phyloP scores from a whole-genome alignment of 1,140 invertebrate genomes.

The Eueides isabella region DNA sequence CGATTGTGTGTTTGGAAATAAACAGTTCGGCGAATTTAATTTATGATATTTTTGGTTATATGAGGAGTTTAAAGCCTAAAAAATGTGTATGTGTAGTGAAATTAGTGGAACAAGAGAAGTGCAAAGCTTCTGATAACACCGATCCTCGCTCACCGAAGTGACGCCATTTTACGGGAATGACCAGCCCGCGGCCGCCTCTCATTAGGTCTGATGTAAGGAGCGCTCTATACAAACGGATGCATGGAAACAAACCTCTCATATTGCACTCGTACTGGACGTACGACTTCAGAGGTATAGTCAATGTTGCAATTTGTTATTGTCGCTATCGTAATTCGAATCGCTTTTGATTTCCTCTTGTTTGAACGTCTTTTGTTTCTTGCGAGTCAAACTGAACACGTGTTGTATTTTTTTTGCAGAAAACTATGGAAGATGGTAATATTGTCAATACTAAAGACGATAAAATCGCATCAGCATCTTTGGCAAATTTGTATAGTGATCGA shows the following conservation, averaged over 20 bases:
- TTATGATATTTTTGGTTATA: constrained; percentile 55
- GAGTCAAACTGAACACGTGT: constrained; percentile 68
- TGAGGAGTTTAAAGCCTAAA: constrained; percentile 52
- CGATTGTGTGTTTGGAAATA: constrained; percentile 78
- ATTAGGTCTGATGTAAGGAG: constrained; percentile 79
- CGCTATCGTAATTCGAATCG: constrained; percentile 68
- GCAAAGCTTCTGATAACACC: constrained; percentile 73
- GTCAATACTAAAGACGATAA: constrained; percentile 71
- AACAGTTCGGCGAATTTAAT: constrained; percentile 64
- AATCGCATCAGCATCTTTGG: constrained; percentile 55
- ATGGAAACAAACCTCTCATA: constrained; percentile 76
- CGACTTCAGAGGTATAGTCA: constrained; percentile 73
- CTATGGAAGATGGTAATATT: constrained; percentile 80
- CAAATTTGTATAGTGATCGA: constrained; percentile 64
- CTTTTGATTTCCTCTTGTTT: constrained; percentile 72
- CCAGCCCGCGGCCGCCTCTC: constrained; percentile 79
- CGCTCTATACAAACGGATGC: constrained; percentile 73
- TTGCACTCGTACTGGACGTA: constrained; percentile 80
- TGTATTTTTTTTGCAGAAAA: constrained; percentile 72
- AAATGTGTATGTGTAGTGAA: constrained; percentile 65
- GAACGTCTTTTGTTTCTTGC: constrained; percentile 78
- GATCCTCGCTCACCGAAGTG: constrained; percentile 78
- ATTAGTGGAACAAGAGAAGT: constrained; percentile 56
- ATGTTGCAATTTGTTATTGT: constrained; percentile 57
- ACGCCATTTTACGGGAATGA: constrained; percentile 83